A percentile compares a stretch with the other conserved stretches of the same genome.
Conservation (phyloP, 1,140 invertebrate genomes). For the Brachionus koreanus region DNA sequence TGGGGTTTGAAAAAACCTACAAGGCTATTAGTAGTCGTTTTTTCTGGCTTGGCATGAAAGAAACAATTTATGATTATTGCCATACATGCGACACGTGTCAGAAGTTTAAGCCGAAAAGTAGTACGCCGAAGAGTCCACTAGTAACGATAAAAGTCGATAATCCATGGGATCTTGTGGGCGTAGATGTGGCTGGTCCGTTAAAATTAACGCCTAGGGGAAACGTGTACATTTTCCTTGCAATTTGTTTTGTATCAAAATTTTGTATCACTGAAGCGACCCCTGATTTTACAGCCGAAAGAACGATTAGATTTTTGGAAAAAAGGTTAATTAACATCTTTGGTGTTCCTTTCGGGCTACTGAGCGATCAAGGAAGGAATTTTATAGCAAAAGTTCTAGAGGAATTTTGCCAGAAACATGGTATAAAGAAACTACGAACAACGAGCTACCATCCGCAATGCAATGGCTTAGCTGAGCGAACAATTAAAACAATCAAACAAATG, state of each 20-base stretch:
- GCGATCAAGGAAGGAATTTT: no score
- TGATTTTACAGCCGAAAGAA: neutral
- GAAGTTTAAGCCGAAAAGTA: neutral
- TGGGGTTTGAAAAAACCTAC: no score
- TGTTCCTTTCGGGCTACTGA: no score
- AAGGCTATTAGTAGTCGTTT: neutral
- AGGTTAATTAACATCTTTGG: neutral
- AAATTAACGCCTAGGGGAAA: neutral
- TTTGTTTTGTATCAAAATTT: neutral
- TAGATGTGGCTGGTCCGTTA: neutral
- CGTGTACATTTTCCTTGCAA: neutral
- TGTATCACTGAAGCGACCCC: neutral
- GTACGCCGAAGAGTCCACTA: neutral
- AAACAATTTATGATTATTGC: neutral
- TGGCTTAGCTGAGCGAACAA: no score
- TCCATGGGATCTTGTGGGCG: neutral
- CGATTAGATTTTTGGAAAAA: neutral
- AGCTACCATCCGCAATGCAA: no score
- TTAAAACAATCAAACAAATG: no score
- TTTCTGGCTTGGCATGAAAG: neutral
- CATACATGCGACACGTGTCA: neutral
- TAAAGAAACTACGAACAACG: no score
- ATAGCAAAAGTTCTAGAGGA: no score
- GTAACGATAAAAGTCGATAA: neutral
- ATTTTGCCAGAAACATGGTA: no score